phyloP scores from a whole-genome alignment of 2,797 vertebrate species.

The Myripristis jacobus region DNA sequence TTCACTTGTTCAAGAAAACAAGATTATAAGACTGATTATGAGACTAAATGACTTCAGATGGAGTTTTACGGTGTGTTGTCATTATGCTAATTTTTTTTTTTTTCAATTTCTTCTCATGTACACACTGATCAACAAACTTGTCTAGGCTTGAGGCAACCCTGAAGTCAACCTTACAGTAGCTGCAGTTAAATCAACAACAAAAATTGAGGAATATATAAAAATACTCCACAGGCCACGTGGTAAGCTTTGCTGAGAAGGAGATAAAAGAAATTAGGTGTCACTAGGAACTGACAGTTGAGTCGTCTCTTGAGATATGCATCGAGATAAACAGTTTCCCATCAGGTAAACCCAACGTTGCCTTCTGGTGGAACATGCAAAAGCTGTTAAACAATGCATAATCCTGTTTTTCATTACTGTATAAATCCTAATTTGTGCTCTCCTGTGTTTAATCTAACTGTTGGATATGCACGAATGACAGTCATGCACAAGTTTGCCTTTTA shows the following conservation, averaged over 20 bases:
- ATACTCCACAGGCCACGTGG: too few relatives aligned
- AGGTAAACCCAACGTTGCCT: neutral
- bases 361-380: constrained; percentile 27
- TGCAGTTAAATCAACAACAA: too few relatives aligned
- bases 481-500: constrained; percentile 23
- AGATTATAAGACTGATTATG: too few relatives aligned
- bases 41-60: too few relatives aligned
- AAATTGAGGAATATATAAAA: too few relatives aligned
- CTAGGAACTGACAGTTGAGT: too few relatives aligned
- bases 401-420: constrained; percentile 73
- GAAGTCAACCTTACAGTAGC: neutral
- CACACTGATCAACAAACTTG: neutral
- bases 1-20: too few relatives aligned
- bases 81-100: too few relatives aligned
- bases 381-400: constrained; percentile 73
- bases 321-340: neutral
- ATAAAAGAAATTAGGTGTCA: too few relatives aligned
- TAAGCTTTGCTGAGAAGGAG: neutral
- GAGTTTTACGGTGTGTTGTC: too few relatives aligned
- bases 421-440: constrained; percentile 70
- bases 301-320: neutral
- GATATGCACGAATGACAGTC: constrained; percentile 36
- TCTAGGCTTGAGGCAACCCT: too few relatives aligned
- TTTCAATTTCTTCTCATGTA: neutral
- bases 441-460: constrained; percentile 66